Evolutionary conservation across 2,888 invertebrate genomes (phyloP), one percentile per base, ranked within the genome.

Genomic region (Hemicrepidius hirtus): DNA sequence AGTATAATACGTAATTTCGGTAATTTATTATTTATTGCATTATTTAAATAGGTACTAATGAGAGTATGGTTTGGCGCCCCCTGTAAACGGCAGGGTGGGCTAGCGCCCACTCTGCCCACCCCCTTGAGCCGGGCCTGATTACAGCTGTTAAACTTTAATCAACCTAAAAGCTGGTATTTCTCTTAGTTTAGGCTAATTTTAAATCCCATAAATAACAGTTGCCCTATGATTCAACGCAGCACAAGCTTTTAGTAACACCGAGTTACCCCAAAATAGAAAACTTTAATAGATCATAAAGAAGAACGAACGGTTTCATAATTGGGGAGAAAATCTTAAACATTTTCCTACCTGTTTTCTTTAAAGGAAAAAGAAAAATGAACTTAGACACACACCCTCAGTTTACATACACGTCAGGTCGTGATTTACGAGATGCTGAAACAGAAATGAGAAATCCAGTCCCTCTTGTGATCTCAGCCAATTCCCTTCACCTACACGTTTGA

Each of bases 121-220:
- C n/a, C n/a, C n/a, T n/a, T n/a, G n/a, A n/a, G n/a, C n/a, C n/a
- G n/a, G n/a, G n/a, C n/a, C n/a, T n/a, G n/a, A 68, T 72, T 70
- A 74, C 75, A 74, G 77, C 74, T 75, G 77, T 75, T 75, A 74
- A 72, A 62, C 69, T 77, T 77, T 77, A 77, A 77, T 77, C 77
- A 77, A 68, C 74, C 69, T 77, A 77, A 77, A 77, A 77, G 77
- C 77, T 67, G 72, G 60, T 59, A 74, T 77, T 77, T 73, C 75
- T 77, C 77, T 75, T 74, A 73, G 73, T 74, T 73, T 71, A 70
- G 60, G 75, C 77, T 75, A 77, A 77, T 77, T 77, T 77, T 77
- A 77, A 77, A 77, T 63, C 71, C 68, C 68, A 74, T 75, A 77
- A 77, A 77, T 77, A 73, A 75, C 71, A 32, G 16, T 55, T 44